Base-by-base conservation (phyloP, 2,797 vertebrate genomes). In the Nasua narica region DNA sequence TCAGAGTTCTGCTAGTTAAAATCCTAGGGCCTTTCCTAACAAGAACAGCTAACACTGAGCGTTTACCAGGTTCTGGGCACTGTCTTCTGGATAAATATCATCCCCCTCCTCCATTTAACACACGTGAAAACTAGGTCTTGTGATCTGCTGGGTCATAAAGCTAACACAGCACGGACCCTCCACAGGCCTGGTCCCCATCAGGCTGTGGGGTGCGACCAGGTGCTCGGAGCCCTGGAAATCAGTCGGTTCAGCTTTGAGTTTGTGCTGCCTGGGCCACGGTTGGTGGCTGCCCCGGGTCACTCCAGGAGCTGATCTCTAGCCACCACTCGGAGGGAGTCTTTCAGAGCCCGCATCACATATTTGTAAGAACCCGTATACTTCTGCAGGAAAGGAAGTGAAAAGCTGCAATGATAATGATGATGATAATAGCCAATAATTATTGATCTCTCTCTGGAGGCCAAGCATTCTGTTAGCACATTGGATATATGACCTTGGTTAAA, bases 101-200 rank as follows among this genome's bases (percentile, higher is more conserved):
- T 54, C 16, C 1, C 13, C 27, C 58, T 0, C 13, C 1, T 19
- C 35, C 69, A n/a, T 32, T 67, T 87, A 52, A 72, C 16, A 87
- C 46, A 48, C 27, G 43, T 72, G 35, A 60, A 90, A 90, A 43
- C 35, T 14, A 56, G 89, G 65, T 95, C 70, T 83, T 56, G 4
- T 29, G 11, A 87, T 60, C 43, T 25, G 37, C 16, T 88, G 29
- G 58, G 43, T 56, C 29, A 25, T 60, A 56, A 25, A 83, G 54
- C 18, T 87, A 77, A 21, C 16, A 35, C 14, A 94, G 40, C 50
- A 29, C 40, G 37, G 67, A 32, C 40, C 14, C 1, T 35, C 37
- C 5, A 1, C 0, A 13, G 74, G 48, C 25, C 40, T 1, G 0
- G 37, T 40, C 50, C 2, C 35, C 0, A 5, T 46, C 12, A 14